Conservation (phyloP, 1,140 invertebrate genomes). For the Phymorhynchus buccinoides region DNA sequence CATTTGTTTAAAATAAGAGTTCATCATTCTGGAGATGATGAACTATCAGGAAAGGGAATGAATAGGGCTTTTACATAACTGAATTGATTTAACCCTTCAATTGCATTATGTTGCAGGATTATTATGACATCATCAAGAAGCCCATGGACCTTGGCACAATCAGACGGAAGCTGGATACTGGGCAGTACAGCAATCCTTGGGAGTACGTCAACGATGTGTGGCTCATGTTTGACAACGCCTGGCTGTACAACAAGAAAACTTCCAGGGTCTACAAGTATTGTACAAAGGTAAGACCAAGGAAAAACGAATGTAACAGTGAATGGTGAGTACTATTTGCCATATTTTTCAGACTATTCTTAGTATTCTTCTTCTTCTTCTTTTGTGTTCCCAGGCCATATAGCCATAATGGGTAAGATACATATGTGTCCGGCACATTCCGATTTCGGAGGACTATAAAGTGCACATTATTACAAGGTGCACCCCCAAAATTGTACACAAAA, state of each 20-base stretch:
- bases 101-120: slow-evolving; percentile 85
- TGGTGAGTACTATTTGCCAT: no score
- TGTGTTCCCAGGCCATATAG: no score
- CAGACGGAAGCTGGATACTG: slow-evolving; percentile 92
- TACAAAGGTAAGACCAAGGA: slow-evolving; percentile 85
- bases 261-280: slow-evolving; percentile 98
- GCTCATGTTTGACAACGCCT: slow-evolving; percentile 99
- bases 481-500: no score
- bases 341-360: no score
- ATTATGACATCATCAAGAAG: slow-evolving; percentile 98
- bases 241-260: slow-evolving; percentile 99
- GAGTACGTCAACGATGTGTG: slow-evolving; percentile 99
- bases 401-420: no score
- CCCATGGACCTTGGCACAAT: slow-evolving; percentile 99
- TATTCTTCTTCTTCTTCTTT: no score
- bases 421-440: no score
- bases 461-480: no score
- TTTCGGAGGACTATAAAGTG: no score
- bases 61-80: background rate
- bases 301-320: no score
- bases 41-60: background rate
- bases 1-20: background rate
- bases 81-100: background rate
- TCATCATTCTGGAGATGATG: background rate
- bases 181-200: slow-evolving; percentile 97